Base-by-base conservation (phyloP, 2,888 invertebrate species). In the Panzeria rudis region DNA sequence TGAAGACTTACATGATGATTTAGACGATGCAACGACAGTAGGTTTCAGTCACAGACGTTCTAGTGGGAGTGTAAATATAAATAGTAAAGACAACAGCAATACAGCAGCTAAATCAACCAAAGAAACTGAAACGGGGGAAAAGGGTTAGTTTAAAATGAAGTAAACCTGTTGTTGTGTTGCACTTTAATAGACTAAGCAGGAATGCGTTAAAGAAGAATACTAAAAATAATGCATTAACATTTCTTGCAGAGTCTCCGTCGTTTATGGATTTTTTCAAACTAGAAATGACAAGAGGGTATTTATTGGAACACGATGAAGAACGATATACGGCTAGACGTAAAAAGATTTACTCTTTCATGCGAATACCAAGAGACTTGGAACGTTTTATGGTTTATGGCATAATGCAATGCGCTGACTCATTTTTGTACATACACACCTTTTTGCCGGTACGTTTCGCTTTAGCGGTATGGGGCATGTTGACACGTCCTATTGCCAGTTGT, bases 341-440 rank as follows among this genome's bases (percentile, higher is more conserved):
- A 91, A 97, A 98, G 93, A 97, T 99, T 61, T 99, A 99, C 92
- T 98, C 98, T 0, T 99, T 99, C 91, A 96, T 99, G 94, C 97
- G 97, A 93, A 98, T 99, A 91, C 98, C 99, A 2, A 94, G 96
- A 89, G 97, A 99, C 93, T 94, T 97, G 50, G 98, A 98, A 90
- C 96, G 97, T 89, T 98, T 98, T 90, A 97, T 98, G 96, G 94
- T 95, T 0, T 98, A 98, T 93, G 98, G 98, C 41, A 97, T 98
- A 90, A 96, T 98, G 93, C 97, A 97, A 93, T 99, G 99, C 93
- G 96, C 97, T 35, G 99, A 99, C 93, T 98, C 99, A 23, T 98
- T 99, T 93, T 94, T 99, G 73, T 99, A 98, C 94, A 96, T 99
- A 76, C 99, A 99, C 93, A 99, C 99, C 75, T 98, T 99, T 94